Evolutionary conservation across 92 coral and sea anemone species (phyloP), one percentile per base, ranked within the genome.

Genomic region (Hydrozoanthus gracilis): DNA sequence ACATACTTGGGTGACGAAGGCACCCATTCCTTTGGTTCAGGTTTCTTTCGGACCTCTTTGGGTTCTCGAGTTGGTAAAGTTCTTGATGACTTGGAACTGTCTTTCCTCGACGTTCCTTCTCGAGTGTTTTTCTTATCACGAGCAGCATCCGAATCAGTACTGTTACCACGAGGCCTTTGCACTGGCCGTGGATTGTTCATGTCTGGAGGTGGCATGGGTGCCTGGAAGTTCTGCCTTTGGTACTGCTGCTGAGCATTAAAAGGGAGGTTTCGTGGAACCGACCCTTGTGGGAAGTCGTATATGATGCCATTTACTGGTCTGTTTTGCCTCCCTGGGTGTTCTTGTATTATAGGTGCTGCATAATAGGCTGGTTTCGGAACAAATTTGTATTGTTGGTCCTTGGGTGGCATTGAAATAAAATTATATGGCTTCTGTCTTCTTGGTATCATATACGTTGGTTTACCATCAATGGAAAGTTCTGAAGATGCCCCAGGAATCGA

Each of bases 21-120:
- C 76, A 47, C 78, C 98, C 98, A 92, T 20, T 89, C 92, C 62
- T 93, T 95, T 27, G 98, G 94, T 65, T 89, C 92, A 3, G 99
- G 93, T 86, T 95, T 95, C 14, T 77, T 83, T 51, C 98, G 96
- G 39, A 91, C 99, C 68, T 92, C 95, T 73, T 86, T 92, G 73
- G 91, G 72, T 64, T 65, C 85, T 8, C 85, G 48, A 47, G 73
- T 47, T 18, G 18, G 15, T 7, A 91, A 86, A 72, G 91, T 80
- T 89, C 84, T 86, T 8, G 95, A 92, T 18, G 92, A 84, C 75
- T 80, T 80, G n/a, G 73, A 4, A 46, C 60, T 18, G 13, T 67
- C 85, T 16, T 65, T 73, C 27, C 6, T 80, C 15, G 15, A 18
- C 55, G 51, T 48, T 61, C 84, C 74, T 27, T 65, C 85, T 66